These are phyloP conservation scores for Daboia siamensis DNA, from an alignment of 2,113 vertebrate species.

Conservation along the genomic window DNA sequence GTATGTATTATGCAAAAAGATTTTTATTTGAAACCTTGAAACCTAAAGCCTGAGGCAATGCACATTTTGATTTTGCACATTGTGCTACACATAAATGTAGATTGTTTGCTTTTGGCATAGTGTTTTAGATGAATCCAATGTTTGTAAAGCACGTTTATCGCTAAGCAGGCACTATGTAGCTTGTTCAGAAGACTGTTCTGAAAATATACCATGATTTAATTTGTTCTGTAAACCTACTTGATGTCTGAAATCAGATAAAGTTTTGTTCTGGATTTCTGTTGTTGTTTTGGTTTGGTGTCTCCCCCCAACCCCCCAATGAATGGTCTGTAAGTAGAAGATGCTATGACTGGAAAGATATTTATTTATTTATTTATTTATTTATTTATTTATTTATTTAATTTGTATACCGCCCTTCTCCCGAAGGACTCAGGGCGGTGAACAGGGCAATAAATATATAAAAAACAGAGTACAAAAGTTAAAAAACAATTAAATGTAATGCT, in stretches of 20 bases:
- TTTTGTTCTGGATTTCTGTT: not conserved
- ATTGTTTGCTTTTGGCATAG: not conserved
- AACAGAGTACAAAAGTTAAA: no score
- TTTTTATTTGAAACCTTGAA: not conserved
- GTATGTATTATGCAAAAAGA: not conserved
- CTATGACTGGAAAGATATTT: not conserved
- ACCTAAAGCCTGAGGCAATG: not conserved
- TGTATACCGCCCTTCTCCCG: no score
- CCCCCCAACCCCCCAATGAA: not conserved
- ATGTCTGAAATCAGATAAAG: not conserved
- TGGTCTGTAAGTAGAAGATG: not conserved
- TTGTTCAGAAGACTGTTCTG: not conserved
- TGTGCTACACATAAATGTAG: not conserved
- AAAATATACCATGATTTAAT: not conserved
- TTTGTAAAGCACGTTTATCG: not conserved
- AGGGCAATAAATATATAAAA: no score
- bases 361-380: no score
- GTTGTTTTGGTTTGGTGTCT: not conserved
- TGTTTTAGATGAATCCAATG: not conserved
- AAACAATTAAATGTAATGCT: no score
- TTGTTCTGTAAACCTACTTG: not conserved
- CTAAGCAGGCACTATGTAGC: not conserved
- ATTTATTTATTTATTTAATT: no score
- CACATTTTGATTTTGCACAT: not conserved
- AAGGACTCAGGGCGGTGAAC: no score